Conservation (phyloP, 2,797 vertebrate genomes). For the Manis javanica region DNA sequence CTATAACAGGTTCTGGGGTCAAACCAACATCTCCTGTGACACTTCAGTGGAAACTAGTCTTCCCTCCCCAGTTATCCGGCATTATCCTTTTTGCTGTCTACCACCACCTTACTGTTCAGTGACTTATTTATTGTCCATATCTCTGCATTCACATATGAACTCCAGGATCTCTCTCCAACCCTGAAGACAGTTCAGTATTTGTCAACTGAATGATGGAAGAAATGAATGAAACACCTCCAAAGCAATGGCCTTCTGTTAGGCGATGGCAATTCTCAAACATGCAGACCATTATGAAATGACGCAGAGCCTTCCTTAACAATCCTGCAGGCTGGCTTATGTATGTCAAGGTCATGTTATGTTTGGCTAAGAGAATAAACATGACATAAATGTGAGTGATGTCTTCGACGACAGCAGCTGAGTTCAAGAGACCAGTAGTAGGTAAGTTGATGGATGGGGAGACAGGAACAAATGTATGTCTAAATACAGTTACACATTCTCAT, state of each 20-base stretch:
- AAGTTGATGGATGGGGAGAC: neutral
- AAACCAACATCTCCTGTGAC: neutral
- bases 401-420: neutral
- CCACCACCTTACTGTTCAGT: neutral
- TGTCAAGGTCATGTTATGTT: neutral
- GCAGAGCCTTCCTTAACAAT: no score
- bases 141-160: neutral
- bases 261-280: neutral
- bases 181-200: neutral
- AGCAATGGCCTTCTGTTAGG: neutral
- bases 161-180: neutral
- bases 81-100: neutral
- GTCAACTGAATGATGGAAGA: neutral
- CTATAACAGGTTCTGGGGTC: neutral
- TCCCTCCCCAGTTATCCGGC: fast-evolving
- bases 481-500: neutral
- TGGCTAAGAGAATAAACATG: neutral
- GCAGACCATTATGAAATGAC: neutral
- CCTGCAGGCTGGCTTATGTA: neutral
- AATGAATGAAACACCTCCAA: neutral
- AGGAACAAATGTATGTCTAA: neutral
- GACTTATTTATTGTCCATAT: neutral
- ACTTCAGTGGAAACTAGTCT: no score
- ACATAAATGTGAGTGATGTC: neutral
- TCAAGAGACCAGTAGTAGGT: neutral